These are phyloP conservation scores for Rhinopomastus cyanomelas DNA, from an alignment of 2,113 vertebrate genomes.

Conservation along the genomic window DNA sequence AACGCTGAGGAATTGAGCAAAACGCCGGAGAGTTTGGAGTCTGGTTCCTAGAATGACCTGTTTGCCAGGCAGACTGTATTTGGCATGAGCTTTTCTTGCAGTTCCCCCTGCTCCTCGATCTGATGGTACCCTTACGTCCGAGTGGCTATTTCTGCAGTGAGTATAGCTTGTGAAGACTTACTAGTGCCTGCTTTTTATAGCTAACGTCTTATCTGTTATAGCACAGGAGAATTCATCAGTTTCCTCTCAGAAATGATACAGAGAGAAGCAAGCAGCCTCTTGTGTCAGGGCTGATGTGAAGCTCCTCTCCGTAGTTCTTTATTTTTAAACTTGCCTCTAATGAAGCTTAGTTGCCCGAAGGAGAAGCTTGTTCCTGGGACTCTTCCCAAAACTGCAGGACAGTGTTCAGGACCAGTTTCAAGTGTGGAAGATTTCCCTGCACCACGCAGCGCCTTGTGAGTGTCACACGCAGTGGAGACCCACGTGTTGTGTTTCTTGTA, in stretches of 20 bases:
- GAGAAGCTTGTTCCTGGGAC: not conserved
- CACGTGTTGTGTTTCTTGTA: not conserved
- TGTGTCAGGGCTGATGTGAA: not conserved
- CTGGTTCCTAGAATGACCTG: not conserved
- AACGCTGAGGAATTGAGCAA: not conserved
- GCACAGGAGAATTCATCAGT: not conserved
- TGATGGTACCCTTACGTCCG: not conserved
- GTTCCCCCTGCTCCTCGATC: not conserved
- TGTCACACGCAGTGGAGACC: not conserved
- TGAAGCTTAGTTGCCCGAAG: not conserved
- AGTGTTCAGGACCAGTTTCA: not conserved
- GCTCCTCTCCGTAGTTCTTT: not conserved
- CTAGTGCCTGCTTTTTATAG: not conserved
- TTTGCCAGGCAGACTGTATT: not conserved
- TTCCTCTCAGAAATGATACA: not conserved
- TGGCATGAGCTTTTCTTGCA: not conserved
- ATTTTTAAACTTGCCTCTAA: not conserved
- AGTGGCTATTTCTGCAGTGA: not conserved
- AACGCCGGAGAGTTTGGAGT: not conserved
- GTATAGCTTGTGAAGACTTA: not conserved
- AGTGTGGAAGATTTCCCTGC: not conserved
- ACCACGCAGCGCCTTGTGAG: rapidly evolving
- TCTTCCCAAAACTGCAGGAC: not conserved
- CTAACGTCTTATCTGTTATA: not conserved
- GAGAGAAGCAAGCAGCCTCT: not conserved